These are phyloP conservation scores for Strigamia transsilvanica DNA, from an alignment of 2,888 invertebrate species.

Conservation along the genomic window DNA sequence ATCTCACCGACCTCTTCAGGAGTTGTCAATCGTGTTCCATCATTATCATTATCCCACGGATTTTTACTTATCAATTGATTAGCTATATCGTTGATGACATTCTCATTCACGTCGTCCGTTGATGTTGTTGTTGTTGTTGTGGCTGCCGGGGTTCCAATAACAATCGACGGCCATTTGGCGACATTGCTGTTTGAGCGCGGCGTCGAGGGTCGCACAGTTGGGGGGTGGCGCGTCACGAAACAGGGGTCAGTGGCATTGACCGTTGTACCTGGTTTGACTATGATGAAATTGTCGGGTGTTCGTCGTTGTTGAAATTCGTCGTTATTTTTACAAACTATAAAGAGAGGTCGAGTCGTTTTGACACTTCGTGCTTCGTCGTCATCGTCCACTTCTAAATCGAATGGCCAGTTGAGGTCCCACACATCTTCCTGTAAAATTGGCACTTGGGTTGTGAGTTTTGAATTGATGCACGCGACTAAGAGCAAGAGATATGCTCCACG, in stretches of 20 bases:
- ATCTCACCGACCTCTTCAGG: background rate
- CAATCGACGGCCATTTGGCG: background rate
- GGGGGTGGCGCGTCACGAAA: background rate
- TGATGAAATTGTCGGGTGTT: background rate
- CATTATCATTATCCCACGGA: background rate
- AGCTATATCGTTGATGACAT: background rate
- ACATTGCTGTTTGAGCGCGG: background rate
- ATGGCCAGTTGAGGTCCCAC: slow-evolving; percentile 1
- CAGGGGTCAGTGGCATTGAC: background rate
- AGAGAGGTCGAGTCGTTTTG: background rate
- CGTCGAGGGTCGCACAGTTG: background rate
- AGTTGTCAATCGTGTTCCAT: background rate
- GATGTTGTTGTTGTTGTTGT: background rate
- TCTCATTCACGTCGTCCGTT: background rate
- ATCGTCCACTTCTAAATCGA: background rate
- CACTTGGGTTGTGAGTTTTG: background rate
- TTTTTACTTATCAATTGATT: background rate
- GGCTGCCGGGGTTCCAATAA: background rate
- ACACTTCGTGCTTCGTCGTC: background rate
- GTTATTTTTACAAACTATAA: background rate
- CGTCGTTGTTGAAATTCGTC: background rate
- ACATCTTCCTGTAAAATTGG: background rate
- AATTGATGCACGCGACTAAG: background rate
- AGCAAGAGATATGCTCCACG: slow-evolving; percentile 11
- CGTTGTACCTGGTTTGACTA: background rate